These are phyloP conservation scores for Paratilapia polleni DNA, from an alignment of 2,113 vertebrate genomes.

Conservation along the genomic window DNA sequence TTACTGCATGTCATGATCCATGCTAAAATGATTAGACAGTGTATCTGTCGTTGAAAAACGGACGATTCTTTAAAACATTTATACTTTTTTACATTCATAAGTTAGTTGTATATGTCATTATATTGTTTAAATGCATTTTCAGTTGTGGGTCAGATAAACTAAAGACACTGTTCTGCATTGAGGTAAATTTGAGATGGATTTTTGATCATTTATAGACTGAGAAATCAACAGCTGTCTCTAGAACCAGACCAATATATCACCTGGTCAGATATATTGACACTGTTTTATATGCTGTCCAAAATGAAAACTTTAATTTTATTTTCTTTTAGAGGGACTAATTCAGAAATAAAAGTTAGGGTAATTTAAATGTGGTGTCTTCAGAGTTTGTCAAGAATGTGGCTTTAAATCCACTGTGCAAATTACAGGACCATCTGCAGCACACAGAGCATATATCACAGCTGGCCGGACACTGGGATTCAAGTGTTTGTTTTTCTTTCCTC, in stretches of 20 bases:
- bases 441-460: no score
- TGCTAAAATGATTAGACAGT: neutral
- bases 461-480: neutral
- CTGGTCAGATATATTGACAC: neutral
- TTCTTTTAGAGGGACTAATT: neutral
- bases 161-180: no score
- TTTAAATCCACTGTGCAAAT: neutral
- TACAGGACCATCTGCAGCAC: neutral
- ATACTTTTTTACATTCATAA: neutral
- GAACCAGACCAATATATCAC: neutral
- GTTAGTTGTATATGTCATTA: neutral
- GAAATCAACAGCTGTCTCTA: neutral
- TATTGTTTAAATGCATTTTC: neutral
- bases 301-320: neutral
- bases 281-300: neutral
- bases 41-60: neutral
- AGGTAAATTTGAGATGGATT: neutral
- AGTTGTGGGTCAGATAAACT: neutral
- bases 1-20: neutral
- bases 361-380: neutral
- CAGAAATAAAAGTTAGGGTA: neutral
- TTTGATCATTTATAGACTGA: neutral
- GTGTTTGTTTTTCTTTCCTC: no score
- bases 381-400: neutral
- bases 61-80: neutral